phyloP scores from a whole-genome alignment of 2,888 invertebrate species.

The Machimus atricapillus region DNA sequence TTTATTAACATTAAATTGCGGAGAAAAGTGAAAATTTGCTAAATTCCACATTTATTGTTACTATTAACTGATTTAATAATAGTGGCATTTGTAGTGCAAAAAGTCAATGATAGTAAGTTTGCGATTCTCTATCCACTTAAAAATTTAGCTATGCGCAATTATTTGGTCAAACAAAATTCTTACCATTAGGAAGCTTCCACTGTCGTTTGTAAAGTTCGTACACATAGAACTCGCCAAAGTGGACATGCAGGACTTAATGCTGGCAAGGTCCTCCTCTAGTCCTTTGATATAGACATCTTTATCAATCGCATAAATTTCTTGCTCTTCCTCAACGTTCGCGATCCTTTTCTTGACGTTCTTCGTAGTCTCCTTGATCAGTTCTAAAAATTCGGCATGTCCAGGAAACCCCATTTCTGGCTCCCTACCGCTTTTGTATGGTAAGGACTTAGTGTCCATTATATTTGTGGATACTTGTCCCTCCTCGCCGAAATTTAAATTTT shows the following conservation, averaged over 20 bases:
- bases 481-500: not conserved
- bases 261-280: constrained; percentile 56
- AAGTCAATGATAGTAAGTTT: too few species aligned
- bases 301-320: constrained; percentile 50
- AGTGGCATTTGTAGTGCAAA: too few species aligned
- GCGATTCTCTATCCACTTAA: too few species aligned
- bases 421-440: not conserved
- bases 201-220: constrained; percentile 59
- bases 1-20: too few species aligned
- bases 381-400: not conserved
- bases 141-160: too few species aligned
- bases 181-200: constrained; percentile 58
- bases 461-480: not conserved
- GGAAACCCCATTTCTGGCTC: not conserved
- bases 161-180: not conserved
- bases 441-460: not conserved
- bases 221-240: constrained; percentile 59
- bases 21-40: too few species aligned
- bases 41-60: too few species aligned
- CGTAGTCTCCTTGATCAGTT: constrained; percentile 46
- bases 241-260: constrained; percentile 58
- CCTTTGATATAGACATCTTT: constrained; percentile 52
- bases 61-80: too few species aligned
- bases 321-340: constrained; percentile 6
- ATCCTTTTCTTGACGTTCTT: constrained; percentile 49